A percentile compares a stretch with the other conserved stretches of the same genome.
phyloP scores from a whole-genome alignment of 2,113 vertebrate species.

The Amblyornis subalaris region DNA sequence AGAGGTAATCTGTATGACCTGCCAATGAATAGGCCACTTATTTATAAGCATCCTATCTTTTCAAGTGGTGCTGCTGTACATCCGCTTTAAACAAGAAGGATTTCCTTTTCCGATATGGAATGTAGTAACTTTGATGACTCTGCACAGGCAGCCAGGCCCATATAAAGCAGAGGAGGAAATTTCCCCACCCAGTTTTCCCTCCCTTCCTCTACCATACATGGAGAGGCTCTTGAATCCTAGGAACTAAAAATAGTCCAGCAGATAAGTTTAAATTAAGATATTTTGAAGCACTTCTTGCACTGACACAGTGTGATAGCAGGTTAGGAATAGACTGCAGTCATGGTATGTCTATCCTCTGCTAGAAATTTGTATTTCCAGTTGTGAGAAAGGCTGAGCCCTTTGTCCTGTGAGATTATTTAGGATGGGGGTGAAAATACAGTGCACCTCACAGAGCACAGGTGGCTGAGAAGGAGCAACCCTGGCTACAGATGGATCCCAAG shows the following conservation, averaged over 20 bases:
- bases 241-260: conserved; percentile 48
- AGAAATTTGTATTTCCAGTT: background rate
- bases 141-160: background rate
- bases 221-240: conserved; percentile 21
- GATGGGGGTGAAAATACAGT: background rate
- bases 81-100: conserved; percentile 41
- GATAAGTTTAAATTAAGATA: conserved; percentile 57
- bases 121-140: conserved; percentile 34
- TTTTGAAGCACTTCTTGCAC: conserved; percentile 50
- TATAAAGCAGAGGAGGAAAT: conserved; percentile 53
- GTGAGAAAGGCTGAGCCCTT: background rate
- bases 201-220: conserved; percentile 17
- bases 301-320: conserved; percentile 15
- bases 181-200: conserved; percentile 42
- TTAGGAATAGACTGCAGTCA: background rate
- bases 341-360: background rate
- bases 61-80: conserved; percentile 32
- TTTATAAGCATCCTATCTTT: conserved; percentile 30
- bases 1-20: conserved; percentile 1
- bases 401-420: background rate
- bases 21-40: background rate
- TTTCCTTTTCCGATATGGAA: conserved; percentile 52
- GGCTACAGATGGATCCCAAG: background rate
- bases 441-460: background rate
- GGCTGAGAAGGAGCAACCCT: background rate